phyloP scores from a whole-genome alignment of 64 coral and sea anemone genomes.

The Porites australiensis region DNA sequence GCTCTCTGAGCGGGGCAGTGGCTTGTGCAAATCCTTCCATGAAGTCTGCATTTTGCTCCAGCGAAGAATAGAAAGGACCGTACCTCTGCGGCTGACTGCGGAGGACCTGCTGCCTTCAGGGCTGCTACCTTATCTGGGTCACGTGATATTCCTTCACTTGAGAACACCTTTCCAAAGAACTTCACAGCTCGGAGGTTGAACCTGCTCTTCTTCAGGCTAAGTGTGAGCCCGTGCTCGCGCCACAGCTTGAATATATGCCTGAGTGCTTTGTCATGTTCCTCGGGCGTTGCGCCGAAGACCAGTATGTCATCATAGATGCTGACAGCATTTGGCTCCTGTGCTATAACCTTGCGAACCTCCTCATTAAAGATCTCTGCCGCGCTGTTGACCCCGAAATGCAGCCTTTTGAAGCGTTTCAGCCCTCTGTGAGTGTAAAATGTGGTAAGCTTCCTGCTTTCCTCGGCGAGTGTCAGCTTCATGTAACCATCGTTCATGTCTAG shows the following conservation, averaged over 20 bases:
- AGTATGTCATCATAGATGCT: constrained; percentile 46
- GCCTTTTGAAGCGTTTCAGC: constrained; percentile 38
- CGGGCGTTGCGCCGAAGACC: constrained; percentile 1
- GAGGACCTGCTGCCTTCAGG: not conserved
- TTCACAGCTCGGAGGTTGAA: constrained; percentile 27
- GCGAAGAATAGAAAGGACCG: not conserved
- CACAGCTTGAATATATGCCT: constrained; percentile 29
- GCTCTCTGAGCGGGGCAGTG: constrained; percentile 39
- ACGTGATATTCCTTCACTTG: constrained; percentile 32
- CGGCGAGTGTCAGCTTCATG: constrained; percentile 45
- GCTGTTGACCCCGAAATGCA: constrained; percentile 66
- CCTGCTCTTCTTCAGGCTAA: constrained; percentile 41
- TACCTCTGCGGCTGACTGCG: not conserved
- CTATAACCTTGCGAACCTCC: constrained; percentile 44
- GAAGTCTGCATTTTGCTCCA: not conserved
- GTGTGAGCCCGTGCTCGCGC: constrained; percentile 26
- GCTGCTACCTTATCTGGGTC: constrained; percentile 54
- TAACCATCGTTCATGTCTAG: constrained; percentile 52
- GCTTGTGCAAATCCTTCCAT: constrained; percentile 34
- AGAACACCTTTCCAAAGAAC: constrained; percentile 63
- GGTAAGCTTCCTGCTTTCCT: constrained; percentile 52
- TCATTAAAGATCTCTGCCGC: constrained; percentile 55
- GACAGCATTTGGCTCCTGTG: constrained; percentile 42
- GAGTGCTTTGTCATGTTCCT: constrained; percentile 30
- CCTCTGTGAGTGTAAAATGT: constrained; percentile 50